phyloP scores from a whole-genome alignment of 2,113 vertebrate genomes.

The Oxyura jamaicensis region DNA sequence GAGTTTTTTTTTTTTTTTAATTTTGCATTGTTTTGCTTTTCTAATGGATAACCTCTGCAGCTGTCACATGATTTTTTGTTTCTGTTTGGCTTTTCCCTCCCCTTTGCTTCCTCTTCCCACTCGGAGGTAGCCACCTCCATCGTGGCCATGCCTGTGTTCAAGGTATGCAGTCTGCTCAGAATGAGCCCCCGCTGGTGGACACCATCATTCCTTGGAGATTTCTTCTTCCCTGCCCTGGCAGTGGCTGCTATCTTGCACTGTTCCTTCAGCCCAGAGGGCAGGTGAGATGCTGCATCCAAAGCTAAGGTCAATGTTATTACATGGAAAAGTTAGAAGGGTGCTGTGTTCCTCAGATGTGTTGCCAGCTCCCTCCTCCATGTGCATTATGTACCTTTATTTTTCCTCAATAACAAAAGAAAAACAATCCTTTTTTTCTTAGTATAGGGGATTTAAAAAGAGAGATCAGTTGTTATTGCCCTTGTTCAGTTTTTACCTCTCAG shows the following conservation, averaged over 20 bases:
- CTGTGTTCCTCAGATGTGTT: conserved; percentile 77
- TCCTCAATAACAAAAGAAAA: background rate
- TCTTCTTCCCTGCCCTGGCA: conserved; percentile 68
- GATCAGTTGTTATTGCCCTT: background rate
- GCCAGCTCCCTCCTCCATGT: conserved; percentile 81
- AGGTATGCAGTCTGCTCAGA: conserved; percentile 60
- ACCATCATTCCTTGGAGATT: conserved; percentile 39
- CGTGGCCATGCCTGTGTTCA: conserved; percentile 48
- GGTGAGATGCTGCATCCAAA: conserved; percentile 57
- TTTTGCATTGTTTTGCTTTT: conserved; percentile 15
- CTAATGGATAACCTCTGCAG: conserved; percentile 20
- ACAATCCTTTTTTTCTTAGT: conserved; percentile 6
- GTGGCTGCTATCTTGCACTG: conserved; percentile 55
- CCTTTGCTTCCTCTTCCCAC: conserved; percentile 36
- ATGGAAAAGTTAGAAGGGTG: conserved; percentile 67
- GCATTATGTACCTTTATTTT: conserved; percentile 28
- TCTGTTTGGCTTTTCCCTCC: conserved; percentile 60
- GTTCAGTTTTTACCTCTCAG: conserved; percentile 41
- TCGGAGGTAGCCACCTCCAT: conserved; percentile 44
- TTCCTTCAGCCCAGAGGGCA: conserved; percentile 65
- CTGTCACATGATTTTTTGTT: conserved; percentile 58
- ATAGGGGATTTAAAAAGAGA: background rate
- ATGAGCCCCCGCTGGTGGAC: conserved; percentile 36
- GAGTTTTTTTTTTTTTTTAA: background rate
- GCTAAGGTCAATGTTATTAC: conserved; percentile 57